Base-by-base conservation (phyloP, 2,888 invertebrate genomes). In the Cataglyphis cursor region DNA sequence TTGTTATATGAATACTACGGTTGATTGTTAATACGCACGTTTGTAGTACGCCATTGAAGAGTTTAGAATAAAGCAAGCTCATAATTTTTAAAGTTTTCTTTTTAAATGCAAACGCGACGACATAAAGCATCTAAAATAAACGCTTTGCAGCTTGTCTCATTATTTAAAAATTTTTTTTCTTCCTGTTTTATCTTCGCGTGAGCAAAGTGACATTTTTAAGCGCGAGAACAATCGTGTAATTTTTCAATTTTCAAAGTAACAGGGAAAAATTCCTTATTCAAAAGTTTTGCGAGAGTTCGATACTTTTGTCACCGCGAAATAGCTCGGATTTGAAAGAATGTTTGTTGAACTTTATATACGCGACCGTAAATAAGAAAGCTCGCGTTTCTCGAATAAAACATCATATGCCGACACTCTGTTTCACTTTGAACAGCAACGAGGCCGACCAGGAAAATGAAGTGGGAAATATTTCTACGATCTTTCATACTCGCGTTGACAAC, bases 291-390 rank as follows among this genome's bases (percentile, higher is more conserved):
- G 15, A 41, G 54, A 76, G n/a, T n/a, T 38, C 12, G 24, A 75
- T 75, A 48, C 38, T 64, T 64, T 4, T 35, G 35, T 35, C 48
- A 10, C 1, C 8, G n/a, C 59, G 59, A n/a, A 31, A 18, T n/a
- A 44, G 4, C 21, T 21, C 15, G 18, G 12, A 74, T 74, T 62
- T 15, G 8, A 31, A 51, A n/a, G 12, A 74, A 9, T 61, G 48
- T 62, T 62, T 35, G 1, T 18, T 4, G 2, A 1, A 62, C 35
- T 48, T 12, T 18, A 10, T 24, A 24, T 10, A 41, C 18, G 28
- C 61, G 41, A 21, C 8, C 48, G 24, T 75, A 54, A 54, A 75
- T 64, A 65, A 54, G 24, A 38, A 65, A 54, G 38, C 59, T 73
- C 4, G 38, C n/a, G n/a, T 10, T 18, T 8, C 8, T 15, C 28